A percentile compares a stretch with the other conserved stretches of the same genome.
Conservation (phyloP, 1,140 invertebrate species). For the Achatina immaculata region DNA sequence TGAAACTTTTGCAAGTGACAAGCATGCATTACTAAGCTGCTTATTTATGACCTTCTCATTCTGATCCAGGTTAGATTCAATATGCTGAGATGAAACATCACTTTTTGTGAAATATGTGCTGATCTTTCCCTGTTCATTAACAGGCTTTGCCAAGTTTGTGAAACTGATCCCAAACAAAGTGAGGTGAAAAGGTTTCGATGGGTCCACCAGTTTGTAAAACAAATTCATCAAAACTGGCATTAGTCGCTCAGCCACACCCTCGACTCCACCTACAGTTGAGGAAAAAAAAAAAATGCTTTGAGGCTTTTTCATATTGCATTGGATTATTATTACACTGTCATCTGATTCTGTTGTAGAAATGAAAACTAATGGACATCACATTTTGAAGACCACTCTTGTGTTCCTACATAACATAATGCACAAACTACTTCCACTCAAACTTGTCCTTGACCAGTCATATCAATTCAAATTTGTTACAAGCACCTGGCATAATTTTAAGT, state of each 20-base stretch:
- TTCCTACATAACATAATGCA: no score
- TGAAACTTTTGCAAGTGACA: neutral
- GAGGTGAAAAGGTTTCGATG: constrained; percentile 50
- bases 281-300: constrained; percentile 14
- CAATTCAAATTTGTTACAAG: no score
- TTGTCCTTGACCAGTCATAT: no score
- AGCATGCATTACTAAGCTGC: neutral
- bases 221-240: constrained; percentile 44
- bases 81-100: neutral
- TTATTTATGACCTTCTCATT: neutral
- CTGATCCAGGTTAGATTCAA: neutral
- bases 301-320: neutral
- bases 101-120: neutral
- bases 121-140: neutral
- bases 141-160: constrained; percentile 47
- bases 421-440: no score
- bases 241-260: constrained; percentile 29
- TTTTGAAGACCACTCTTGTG: no score
- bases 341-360: neutral
- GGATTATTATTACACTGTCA: neutral
- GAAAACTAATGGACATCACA: no score
- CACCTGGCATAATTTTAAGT: no score
- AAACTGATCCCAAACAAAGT: constrained; percentile 54
- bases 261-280: constrained; percentile 41
- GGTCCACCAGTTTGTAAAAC: constrained; percentile 52